phyloP scores from a whole-genome alignment of 2,113 vertebrate genomes.

The Dicrurus megarhynchus region DNA sequence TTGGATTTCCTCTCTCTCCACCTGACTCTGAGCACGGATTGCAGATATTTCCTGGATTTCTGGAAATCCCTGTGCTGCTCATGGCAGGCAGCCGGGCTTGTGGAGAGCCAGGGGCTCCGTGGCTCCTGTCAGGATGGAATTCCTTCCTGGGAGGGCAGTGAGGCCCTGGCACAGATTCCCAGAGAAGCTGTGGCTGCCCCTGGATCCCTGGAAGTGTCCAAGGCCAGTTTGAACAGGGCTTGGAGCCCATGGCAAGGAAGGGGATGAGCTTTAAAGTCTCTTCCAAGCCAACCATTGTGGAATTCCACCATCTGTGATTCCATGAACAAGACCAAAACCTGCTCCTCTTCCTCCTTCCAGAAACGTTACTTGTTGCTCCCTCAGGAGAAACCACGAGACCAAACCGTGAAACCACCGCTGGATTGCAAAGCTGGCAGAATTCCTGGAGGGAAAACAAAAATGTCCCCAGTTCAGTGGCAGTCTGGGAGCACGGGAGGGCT shows the following conservation, averaged over 20 bases:
- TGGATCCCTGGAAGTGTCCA: background rate
- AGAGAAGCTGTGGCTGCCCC: background rate
- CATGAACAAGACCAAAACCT: background rate
- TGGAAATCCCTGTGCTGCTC: background rate
- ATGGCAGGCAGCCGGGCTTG: background rate
- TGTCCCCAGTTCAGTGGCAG: fast-evolving
- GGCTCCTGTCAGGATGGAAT: background rate
- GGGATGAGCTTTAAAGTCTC: background rate
- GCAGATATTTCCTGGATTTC: background rate
- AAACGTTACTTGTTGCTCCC: fast-evolving
- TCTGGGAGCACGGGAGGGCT: too few relatives aligned
- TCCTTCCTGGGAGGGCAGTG: background rate
- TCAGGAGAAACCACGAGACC: background rate
- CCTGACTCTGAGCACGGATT: background rate
- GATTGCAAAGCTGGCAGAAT: background rate
- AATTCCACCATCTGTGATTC: fast-evolving
- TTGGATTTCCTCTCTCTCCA: background rate
- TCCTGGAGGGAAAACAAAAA: background rate
- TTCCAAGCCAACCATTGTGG: background rate
- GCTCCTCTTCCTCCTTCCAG: background rate
- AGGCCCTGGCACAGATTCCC: background rate
- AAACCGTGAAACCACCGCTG: fast-evolving
- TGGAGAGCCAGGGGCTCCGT: background rate
- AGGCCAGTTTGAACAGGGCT: background rate
- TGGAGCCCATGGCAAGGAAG: background rate